These are phyloP conservation scores for Nycticebus coucang DNA, from an alignment of 2,113 vertebrate species.

Conservation along the genomic window DNA sequence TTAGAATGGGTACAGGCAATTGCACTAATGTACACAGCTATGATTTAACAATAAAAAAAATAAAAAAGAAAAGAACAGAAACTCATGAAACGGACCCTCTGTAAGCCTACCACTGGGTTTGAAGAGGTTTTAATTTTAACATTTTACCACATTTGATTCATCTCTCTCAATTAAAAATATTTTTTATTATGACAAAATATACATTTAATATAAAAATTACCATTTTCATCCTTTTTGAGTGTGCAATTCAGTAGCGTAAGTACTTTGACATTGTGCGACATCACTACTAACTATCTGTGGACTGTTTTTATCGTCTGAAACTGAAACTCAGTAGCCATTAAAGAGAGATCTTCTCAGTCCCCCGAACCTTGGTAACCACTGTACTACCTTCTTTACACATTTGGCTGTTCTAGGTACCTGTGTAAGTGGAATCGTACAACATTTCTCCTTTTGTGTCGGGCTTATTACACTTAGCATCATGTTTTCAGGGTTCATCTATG, in stretches of 20 bases:
- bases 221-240: neutral
- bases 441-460: neutral
- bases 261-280: neutral
- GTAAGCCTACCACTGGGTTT: neutral
- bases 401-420: neutral
- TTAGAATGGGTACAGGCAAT: no score
- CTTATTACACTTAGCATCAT: conserved; percentile 9
- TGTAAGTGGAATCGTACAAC: neutral
- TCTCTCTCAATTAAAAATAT: neutral
- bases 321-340: neutral
- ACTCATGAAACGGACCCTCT: neutral
- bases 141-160: neutral
- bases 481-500: neutral
- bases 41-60: no score
- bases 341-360: neutral
- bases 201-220: neutral
- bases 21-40: no score
- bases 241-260: neutral
- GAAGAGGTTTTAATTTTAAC: neutral
- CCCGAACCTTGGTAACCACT: neutral
- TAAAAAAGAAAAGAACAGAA: neutral
- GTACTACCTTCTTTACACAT: neutral
- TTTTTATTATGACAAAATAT: neutral
- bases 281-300: neutral
- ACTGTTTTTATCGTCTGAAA: neutral